Evolutionary conservation across 2,113 vertebrate genomes (phyloP).

Genomic region (Arvicanthis niloticus): DNA sequence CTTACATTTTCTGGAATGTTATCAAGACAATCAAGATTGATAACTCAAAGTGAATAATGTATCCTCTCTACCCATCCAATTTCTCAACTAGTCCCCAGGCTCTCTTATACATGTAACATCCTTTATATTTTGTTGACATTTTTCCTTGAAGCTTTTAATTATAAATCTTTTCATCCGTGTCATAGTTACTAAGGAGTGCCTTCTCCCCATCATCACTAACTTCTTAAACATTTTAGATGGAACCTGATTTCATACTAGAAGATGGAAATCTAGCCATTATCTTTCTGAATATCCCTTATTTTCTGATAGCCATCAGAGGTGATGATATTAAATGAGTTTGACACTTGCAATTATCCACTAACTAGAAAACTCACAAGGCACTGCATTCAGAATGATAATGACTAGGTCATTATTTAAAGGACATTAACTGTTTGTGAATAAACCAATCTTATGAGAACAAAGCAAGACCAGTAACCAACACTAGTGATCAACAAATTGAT

Average conservation of each 20-base stretch:
- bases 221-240: neutral
- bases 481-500: neutral
- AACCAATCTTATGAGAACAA: neutral
- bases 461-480: neutral
- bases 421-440: neutral
- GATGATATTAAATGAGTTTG: neutral
- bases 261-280: neutral
- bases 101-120: neutral
- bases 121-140: neutral
- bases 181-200: neutral
- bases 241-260: neutral
- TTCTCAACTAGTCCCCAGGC: neutral
- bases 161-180: neutral
- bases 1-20: neutral
- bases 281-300: neutral
- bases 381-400: neutral
- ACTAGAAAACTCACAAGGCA: neutral
- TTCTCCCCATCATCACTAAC: neutral
- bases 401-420: neutral
- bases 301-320: neutral
- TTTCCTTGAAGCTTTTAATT: neutral
- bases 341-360: neutral
- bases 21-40: neutral
- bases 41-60: neutral
- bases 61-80: neutral